Evolutionary conservation across 2,113 vertebrate species (phyloP).

Genomic region (Isurus oxyrinchus): DNA sequence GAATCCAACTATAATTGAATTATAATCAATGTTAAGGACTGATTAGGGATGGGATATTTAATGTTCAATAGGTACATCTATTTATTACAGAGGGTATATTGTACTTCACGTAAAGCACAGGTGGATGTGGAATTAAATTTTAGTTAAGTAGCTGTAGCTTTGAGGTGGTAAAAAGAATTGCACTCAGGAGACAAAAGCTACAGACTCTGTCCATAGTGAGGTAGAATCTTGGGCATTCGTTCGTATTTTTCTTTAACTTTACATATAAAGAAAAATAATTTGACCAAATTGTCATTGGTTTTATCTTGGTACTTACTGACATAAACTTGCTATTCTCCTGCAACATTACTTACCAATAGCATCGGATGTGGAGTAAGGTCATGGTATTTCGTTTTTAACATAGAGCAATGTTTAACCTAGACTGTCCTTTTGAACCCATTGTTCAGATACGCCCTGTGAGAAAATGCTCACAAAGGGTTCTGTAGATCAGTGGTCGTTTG

Average conservation of each 20-base stretch:
- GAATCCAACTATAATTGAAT: not conserved
- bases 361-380: not conserved
- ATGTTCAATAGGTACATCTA: not conserved
- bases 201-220: not conserved
- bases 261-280: not conserved
- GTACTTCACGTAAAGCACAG: not conserved
- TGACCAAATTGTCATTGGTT: not conserved
- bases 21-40: not conserved
- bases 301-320: not conserved
- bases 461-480: not conserved
- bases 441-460: not conserved
- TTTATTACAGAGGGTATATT: not conserved
- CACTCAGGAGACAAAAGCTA: not conserved
- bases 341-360: not conserved
- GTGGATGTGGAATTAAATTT: not conserved
- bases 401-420: not conserved
- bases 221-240: not conserved
- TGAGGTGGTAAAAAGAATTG: not conserved
- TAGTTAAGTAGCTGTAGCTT: slow-evolving; percentile 5
- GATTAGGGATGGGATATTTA: not conserved
- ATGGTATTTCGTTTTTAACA: not conserved
- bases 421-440: not conserved
- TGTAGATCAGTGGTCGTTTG: not conserved
- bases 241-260: not conserved
- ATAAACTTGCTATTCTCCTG: not conserved